Conservation (phyloP, 2,888 invertebrate genomes). For the Troides aeacus region DNA sequence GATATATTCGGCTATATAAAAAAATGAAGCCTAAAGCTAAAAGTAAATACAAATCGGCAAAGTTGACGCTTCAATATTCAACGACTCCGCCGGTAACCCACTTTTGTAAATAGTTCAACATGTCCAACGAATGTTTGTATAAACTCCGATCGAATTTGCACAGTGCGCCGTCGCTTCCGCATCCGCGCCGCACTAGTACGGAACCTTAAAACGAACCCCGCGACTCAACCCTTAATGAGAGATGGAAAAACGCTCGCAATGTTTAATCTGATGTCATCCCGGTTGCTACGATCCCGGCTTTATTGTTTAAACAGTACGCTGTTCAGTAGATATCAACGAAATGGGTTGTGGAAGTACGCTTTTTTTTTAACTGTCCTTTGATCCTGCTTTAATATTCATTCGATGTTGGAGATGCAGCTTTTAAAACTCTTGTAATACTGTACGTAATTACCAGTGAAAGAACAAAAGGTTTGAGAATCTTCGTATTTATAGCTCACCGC, state of each 20-base stretch:
- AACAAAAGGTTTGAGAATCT: background rate
- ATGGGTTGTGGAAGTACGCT: slow-evolving; percentile 23
- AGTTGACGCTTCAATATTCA: background rate
- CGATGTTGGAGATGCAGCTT: slow-evolving; percentile 4
- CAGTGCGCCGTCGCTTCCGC: background rate
- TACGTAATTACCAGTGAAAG: background rate
- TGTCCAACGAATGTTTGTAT: background rate
- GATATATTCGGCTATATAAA: background rate
- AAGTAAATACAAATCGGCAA: background rate
- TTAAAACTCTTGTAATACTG: background rate
- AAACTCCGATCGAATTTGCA: slow-evolving; percentile 9
- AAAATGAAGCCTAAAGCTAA: background rate
- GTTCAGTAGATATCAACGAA: slow-evolving; percentile 29
- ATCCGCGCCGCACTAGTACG: background rate
- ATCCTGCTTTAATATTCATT: slow-evolving; percentile 19
- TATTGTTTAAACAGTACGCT: slow-evolving; percentile 58
- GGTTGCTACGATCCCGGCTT: slow-evolving; percentile 59
- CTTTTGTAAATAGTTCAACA: slow-evolving; percentile 3
- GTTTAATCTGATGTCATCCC: slow-evolving; percentile 70
- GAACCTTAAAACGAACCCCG: slow-evolving; percentile 31
- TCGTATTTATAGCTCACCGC: background rate
- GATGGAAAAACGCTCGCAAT: slow-evolving; percentile 64
- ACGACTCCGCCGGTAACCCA: background rate
- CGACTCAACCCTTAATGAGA: slow-evolving; percentile 52
- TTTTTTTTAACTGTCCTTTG: slow-evolving; percentile 18